Base-by-base conservation (phyloP, 2,888 invertebrate species). In the Dioctria linearis region DNA sequence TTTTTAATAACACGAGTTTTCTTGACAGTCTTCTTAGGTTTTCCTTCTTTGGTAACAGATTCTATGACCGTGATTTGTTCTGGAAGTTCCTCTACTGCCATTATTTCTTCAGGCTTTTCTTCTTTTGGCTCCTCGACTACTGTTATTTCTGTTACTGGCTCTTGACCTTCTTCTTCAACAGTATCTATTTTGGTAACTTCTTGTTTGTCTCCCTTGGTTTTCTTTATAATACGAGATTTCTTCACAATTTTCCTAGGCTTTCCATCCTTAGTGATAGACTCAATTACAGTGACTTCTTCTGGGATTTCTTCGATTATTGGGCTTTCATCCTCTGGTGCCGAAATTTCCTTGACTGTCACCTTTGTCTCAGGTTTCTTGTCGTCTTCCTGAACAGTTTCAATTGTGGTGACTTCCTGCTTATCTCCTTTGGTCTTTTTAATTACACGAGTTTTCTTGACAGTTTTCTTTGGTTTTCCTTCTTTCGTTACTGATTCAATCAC, bases 71-170 rank as follows among this genome's bases (percentile, higher is more conserved):
- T 75, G n/a, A 83, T 83, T 83, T 84, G 81, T 86, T 88, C 84
- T 85, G 86, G 82, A 87, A 88, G 67, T 82, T 86, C 57, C 84
- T 88, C 85, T 9, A 87, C 82, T 69, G 86, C 87, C 3, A 87
- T 88, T 85, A 84, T 84, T 86, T 86, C 9, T 84, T 84, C 76
- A 85, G 86, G 79, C 85, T 83, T 25, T 86, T 87, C 42, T 88
- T 87, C 0, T 85, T 83, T 37, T 86, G 85, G 82, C 85, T 86
- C 65, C 83, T 86, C 54, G 78, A 86, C 84, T 67, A 87, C 84
- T 0, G 84, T 82, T 39, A 83, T 81, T 5, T 84, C 83, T 76
- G 88, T 86, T 6, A 65, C 25, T 0, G 49, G 63, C 51, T 63
- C 65, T 4, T 5, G 88, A 8, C 46, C 46, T 46, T 46, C 46